These are phyloP conservation scores for Priocnemis perturbator DNA, from an alignment of 2,888 invertebrate genomes.

Conservation along the genomic window DNA sequence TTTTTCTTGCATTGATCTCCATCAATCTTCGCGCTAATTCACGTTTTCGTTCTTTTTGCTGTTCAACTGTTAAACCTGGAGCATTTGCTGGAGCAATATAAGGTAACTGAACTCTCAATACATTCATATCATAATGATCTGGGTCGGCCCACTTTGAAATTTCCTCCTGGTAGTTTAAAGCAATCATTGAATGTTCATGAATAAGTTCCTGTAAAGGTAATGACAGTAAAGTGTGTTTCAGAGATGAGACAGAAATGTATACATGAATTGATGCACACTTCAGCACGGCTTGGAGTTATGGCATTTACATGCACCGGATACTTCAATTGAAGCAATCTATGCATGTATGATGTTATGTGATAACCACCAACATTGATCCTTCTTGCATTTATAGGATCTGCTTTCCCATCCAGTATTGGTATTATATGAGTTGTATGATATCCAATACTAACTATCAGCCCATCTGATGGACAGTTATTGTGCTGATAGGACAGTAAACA, in stretches of 20 bases:
- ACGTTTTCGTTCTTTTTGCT: slow-evolving; percentile 90
- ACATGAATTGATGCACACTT: slow-evolving; percentile 75
- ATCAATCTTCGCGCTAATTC: slow-evolving; percentile 90
- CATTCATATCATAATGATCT: slow-evolving; percentile 89
- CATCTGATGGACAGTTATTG: slow-evolving; percentile 80
- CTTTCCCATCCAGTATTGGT: slow-evolving; percentile 85
- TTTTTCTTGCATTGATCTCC: slow-evolving; percentile 92
- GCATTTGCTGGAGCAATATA: slow-evolving; percentile 82
- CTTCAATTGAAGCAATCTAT: slow-evolving; percentile 92
- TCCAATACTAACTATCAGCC: slow-evolving; percentile 89
- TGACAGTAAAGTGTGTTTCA: background rate
- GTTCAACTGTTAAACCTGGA: slow-evolving; percentile 84
- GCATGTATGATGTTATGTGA: slow-evolving; percentile 89
- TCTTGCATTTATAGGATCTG: slow-evolving; percentile 83
- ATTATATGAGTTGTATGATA: slow-evolving; percentile 93
- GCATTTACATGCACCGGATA: slow-evolving; percentile 94
- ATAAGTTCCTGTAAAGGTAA: slow-evolving; percentile 81
- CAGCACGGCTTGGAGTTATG: slow-evolving; percentile 90
- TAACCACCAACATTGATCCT: slow-evolving; percentile 92
- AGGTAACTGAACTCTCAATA: slow-evolving; percentile 91
- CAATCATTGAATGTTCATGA: slow-evolving; percentile 87
- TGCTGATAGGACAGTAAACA: slow-evolving; percentile 85
- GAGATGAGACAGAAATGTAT: background rate
- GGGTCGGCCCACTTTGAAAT: slow-evolving; percentile 87
- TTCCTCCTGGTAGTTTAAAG: slow-evolving; percentile 87